Conservation (phyloP, 1,140 invertebrate genomes). For the Gonioctena quinquepunctata region DNA sequence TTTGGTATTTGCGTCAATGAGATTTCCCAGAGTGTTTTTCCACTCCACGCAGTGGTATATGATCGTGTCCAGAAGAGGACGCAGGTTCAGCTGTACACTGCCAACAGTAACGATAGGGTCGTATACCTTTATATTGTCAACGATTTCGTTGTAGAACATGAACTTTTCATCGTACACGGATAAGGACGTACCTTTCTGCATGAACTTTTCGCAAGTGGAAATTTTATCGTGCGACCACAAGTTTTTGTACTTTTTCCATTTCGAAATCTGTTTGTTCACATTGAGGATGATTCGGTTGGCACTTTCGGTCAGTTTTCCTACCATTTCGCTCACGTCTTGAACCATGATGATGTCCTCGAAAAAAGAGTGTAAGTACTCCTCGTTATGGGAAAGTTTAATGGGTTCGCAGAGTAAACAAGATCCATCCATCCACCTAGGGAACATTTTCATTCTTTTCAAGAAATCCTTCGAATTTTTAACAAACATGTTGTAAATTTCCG, state of each 20-base stretch:
- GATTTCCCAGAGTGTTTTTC: slow-evolving; percentile 68
- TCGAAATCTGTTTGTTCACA: slow-evolving; percentile 28
- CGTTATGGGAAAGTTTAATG: slow-evolving; percentile 59
- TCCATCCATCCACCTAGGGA: slow-evolving; percentile 83
- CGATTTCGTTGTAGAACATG: slow-evolving; percentile 77
- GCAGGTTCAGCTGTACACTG: slow-evolving; percentile 71
- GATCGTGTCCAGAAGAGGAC: slow-evolving; percentile 66
- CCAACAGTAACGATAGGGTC: slow-evolving; percentile 64
- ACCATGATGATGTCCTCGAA: slow-evolving; percentile 76
- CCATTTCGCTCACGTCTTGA: slow-evolving; percentile 67
- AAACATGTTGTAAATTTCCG: slow-evolving; percentile 78
- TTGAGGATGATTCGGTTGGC: slow-evolving; percentile 56
- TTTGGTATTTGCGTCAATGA: slow-evolving; percentile 63
- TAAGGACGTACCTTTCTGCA: slow-evolving; percentile 70
- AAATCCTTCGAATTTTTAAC: slow-evolving; percentile 68
- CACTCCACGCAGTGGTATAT: slow-evolving; percentile 70
- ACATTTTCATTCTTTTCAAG: slow-evolving; percentile 69
- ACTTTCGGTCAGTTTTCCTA: slow-evolving; percentile 68
- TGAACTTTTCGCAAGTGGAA: slow-evolving; percentile 74
- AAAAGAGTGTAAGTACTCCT: slow-evolving; percentile 70
- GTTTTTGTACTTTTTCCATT: slow-evolving; percentile 77
- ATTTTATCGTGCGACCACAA: slow-evolving; percentile 84
- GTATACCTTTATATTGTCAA: slow-evolving; percentile 69
- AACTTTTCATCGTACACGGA: slow-evolving; percentile 82
- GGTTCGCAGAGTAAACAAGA: slow-evolving; percentile 75